Conservation (phyloP, 2,797 vertebrate genomes). For the Pygocentrus nattereri region DNA sequence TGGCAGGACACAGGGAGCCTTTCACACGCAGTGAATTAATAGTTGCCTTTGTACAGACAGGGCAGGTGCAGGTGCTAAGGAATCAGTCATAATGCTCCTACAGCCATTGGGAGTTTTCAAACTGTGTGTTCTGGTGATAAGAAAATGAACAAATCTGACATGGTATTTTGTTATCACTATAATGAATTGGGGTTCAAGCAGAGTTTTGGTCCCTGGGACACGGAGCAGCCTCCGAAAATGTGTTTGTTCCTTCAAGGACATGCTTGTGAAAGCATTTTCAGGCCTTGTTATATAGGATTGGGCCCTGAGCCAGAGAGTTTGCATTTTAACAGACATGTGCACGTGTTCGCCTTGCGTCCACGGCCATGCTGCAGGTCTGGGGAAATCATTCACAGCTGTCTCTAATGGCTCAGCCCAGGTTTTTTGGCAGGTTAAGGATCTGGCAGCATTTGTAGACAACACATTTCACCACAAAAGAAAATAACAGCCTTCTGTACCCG, state of each 20-base stretch:
- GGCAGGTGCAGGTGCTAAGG: slow-evolving; percentile 18
- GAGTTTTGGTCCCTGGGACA: slow-evolving; percentile 16
- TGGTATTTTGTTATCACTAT: slow-evolving; percentile 43
- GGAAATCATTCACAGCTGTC: slow-evolving; percentile 68
- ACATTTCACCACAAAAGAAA: slow-evolving; percentile 59
- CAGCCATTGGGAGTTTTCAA: slow-evolving; percentile 30
- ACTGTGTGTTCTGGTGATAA: slow-evolving; percentile 43
- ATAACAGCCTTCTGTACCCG: slow-evolving; percentile 57
- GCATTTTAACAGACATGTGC: slow-evolving; percentile 66
- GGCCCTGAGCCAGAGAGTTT: slow-evolving; percentile 64
- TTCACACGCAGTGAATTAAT: slow-evolving; percentile 17
- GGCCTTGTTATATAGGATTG: slow-evolving; percentile 64
- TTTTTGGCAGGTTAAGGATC: slow-evolving; percentile 52
- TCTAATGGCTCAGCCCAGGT: slow-evolving; percentile 55
- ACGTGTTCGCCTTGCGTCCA: slow-evolving; percentile 64
- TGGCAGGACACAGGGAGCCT: neutral
- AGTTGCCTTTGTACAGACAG: slow-evolving; percentile 13
- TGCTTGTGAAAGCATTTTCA: slow-evolving; percentile 40
- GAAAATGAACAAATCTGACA: slow-evolving; percentile 45
- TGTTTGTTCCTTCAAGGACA: slow-evolving; percentile 18
- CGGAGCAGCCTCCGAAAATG: slow-evolving; percentile 36
- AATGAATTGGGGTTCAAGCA: slow-evolving; percentile 38
- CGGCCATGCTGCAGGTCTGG: slow-evolving; percentile 61
- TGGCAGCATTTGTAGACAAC: slow-evolving; percentile 42
- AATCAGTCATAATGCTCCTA: slow-evolving; percentile 24